Evolutionary conservation across 1,140 invertebrate species (phyloP).

Genomic region (Papilio polytes): DNA sequence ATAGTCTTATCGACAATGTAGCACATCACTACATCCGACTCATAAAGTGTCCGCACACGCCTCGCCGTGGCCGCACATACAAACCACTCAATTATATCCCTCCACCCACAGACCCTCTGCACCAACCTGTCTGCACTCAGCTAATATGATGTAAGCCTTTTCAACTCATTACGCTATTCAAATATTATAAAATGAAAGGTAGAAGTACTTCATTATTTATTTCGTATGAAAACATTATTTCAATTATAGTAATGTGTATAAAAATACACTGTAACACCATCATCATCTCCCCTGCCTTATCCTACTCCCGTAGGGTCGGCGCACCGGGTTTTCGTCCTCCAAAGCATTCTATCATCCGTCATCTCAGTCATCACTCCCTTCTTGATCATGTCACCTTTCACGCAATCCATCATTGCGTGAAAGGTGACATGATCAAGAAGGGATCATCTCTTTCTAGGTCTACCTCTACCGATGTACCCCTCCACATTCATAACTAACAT

Average conservation of each 20-base stretch:
- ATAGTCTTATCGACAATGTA: constrained; percentile 42
- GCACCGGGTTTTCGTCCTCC: too few relatives aligned
- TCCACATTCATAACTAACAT: too few relatives aligned
- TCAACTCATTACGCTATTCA: constrained; percentile 8
- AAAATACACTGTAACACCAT: not conserved
- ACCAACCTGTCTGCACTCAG: constrained; percentile 44
- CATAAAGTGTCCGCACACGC: constrained; percentile 63
- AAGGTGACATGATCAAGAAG: too few relatives aligned
- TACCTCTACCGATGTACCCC: too few relatives aligned
- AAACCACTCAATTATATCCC: constrained; percentile 76
- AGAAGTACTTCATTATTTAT: not conserved
- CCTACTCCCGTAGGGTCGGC: too few relatives aligned
- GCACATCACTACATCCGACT: constrained; percentile 44
- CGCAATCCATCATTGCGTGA: too few relatives aligned
- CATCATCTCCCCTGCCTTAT: too few relatives aligned
- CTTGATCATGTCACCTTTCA: too few relatives aligned
- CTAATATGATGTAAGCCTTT: constrained; percentile 42
- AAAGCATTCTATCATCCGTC: too few relatives aligned
- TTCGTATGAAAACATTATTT: too few relatives aligned
- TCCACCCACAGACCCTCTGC: constrained; percentile 45
- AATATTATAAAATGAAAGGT: not conserved
- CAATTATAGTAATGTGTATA: not conserved
- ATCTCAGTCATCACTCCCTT: too few relatives aligned
- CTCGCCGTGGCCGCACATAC: constrained; percentile 68
- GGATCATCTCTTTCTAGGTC: too few relatives aligned